Evolutionary conservation across 35 echinoderm and acorn worm genomes (phyloP).

Genomic region (Apostichopus californicus): DNA sequence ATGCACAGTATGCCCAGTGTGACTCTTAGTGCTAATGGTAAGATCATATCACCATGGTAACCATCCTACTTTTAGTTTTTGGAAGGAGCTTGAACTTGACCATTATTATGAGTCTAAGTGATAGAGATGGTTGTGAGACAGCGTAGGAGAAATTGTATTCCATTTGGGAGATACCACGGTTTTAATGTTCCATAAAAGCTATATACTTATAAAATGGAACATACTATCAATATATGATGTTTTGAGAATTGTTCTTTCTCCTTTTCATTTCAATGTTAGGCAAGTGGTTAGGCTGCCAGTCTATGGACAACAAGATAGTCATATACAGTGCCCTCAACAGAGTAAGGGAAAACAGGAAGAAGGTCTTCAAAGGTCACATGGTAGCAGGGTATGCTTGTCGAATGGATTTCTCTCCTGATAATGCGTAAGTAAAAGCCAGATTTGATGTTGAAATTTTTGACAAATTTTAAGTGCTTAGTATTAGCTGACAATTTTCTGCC

Average conservation of each 20-base stretch:
- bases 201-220: no score
- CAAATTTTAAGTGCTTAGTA: no score
- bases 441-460: background rate
- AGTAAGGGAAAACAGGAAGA: slow-evolving; percentile 93
- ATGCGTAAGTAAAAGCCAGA: slow-evolving; percentile 68
- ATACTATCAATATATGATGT: no score
- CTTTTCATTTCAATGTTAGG: slow-evolving; percentile 52
- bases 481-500: background rate
- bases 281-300: slow-evolving; percentile 97
- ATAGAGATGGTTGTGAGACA: no score
- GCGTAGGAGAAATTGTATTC: no score
- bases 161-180: no score
- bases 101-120: no score
- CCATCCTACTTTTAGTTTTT: background rate
- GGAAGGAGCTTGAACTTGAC: no score
- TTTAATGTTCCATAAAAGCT: no score
- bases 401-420: slow-evolving; percentile 99
- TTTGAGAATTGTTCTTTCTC: background rate
- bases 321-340: slow-evolving; percentile 93
- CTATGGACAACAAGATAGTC: slow-evolving; percentile 98
- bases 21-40: slow-evolving; percentile 93
- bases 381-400: slow-evolving; percentile 98
- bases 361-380: slow-evolving; percentile 99
- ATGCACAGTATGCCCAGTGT: slow-evolving; percentile 99
- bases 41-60: slow-evolving; percentile 26